These are phyloP conservation scores for Anoplopoma fimbria DNA, from an alignment of 2,113 vertebrate species.

Conservation along the genomic window DNA sequence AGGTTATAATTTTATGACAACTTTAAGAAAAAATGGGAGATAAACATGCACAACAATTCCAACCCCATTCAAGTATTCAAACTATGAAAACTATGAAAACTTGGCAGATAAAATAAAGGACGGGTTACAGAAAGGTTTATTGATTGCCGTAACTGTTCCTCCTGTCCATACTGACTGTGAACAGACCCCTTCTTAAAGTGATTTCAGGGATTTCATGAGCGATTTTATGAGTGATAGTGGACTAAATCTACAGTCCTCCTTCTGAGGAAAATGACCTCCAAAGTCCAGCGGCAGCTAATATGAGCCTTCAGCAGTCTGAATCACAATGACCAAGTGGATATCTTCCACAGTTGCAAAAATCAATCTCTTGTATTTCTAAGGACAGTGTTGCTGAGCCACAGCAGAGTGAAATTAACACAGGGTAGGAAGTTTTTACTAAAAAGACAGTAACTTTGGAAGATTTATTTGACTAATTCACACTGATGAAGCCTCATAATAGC, in stretches of 20 bases:
- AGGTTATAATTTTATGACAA: background rate
- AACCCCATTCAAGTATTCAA: background rate
- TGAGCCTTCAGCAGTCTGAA: background rate
- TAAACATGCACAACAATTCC: background rate
- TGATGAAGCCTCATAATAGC: background rate
- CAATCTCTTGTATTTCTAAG: background rate
- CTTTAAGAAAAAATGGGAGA: background rate
- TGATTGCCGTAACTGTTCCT: conserved; percentile 2
- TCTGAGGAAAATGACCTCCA: background rate
- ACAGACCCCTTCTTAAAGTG: background rate
- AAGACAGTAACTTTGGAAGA: background rate
- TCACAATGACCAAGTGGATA: background rate
- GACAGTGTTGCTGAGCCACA: background rate
- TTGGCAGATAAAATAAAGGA: background rate
- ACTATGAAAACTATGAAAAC: background rate
- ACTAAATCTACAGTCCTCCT: background rate
- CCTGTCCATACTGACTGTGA: background rate
- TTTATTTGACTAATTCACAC: background rate
- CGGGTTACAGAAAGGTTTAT: background rate
- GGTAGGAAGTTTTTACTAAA: background rate
- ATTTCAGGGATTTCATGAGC: background rate
- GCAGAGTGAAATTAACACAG: background rate
- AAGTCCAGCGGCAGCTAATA: background rate
- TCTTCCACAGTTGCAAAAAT: background rate
- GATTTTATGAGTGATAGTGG: background rate